These are phyloP conservation scores for Psix sp. DNA, from an alignment of 1,140 invertebrate species.

Conservation along the genomic window DNA sequence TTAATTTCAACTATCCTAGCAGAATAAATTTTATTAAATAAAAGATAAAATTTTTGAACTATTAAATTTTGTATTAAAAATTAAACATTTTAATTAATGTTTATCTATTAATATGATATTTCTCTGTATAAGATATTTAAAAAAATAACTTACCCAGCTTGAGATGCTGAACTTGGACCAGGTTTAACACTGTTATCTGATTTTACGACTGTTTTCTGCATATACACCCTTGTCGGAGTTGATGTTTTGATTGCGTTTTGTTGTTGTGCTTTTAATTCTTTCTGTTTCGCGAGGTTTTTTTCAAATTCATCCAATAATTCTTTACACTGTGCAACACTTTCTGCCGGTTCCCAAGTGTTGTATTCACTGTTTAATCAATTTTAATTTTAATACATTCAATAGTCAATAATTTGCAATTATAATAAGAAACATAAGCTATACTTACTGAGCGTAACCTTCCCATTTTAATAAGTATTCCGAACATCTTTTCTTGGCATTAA, in stretches of 20 bases:
- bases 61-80: too few relatives aligned
- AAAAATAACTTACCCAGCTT: conserved; percentile 65
- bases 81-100: too few relatives aligned
- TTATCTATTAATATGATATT: too few relatives aligned
- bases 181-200: conserved; percentile 67
- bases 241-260: conserved; percentile 68
- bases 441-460: conserved; percentile 86
- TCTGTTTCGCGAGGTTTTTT: conserved; percentile 85
- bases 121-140: too few relatives aligned
- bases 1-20: too few relatives aligned
- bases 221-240: conserved; percentile 51
- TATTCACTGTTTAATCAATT: conserved; percentile 78
- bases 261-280: conserved; percentile 81
- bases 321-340: conserved; percentile 85
- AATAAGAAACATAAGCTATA: conserved; percentile 52
- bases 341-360: conserved; percentile 88
- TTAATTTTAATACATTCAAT: conserved; percentile 13
- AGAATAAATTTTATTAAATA: too few relatives aligned
- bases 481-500: conserved; percentile 85
- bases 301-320: conserved; percentile 87
- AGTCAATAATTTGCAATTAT: conserved; percentile 2
- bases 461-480: conserved; percentile 90
- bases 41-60: too few relatives aligned
- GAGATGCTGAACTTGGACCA: conserved; percentile 71
- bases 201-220: conserved; percentile 68